phyloP scores from a whole-genome alignment of 2,113 vertebrate species.

The Leptosomus discolor region DNA sequence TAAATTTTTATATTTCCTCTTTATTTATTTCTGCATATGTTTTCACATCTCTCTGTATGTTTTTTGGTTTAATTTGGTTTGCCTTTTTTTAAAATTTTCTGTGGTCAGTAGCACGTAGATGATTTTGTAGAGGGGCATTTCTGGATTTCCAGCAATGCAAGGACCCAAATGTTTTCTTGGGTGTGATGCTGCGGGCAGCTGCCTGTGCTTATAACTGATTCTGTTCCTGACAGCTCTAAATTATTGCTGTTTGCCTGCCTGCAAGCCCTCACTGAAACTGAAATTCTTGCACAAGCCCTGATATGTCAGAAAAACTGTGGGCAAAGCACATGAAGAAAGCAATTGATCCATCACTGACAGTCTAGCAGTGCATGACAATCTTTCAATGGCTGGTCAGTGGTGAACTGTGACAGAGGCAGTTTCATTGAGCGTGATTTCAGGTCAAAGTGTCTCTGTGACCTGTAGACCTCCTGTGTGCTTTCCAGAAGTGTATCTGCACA shows the following conservation, averaged over 20 bases:
- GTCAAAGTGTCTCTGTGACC: neutral
- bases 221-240: conserved; percentile 10
- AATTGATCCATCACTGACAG: conserved; percentile 16
- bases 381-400: neutral
- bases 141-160: neutral
- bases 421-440: neutral
- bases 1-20: neutral
- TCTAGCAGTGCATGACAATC: neutral
- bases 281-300: neutral
- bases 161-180: neutral
- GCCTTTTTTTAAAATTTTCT: neutral
- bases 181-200: neutral
- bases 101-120: neutral
- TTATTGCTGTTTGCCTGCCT: conserved; percentile 10
- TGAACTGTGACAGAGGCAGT: neutral
- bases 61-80: neutral
- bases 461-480: neutral
- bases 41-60: neutral
- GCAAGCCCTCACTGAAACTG: neutral
- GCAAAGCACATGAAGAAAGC: neutral
- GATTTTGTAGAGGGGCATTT: neutral
- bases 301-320: neutral
- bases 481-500: neutral
- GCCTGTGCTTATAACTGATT: neutral
- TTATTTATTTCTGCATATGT: neutral